Conservation (phyloP, 2,888 invertebrate species). For the Lobophora halterata region DNA sequence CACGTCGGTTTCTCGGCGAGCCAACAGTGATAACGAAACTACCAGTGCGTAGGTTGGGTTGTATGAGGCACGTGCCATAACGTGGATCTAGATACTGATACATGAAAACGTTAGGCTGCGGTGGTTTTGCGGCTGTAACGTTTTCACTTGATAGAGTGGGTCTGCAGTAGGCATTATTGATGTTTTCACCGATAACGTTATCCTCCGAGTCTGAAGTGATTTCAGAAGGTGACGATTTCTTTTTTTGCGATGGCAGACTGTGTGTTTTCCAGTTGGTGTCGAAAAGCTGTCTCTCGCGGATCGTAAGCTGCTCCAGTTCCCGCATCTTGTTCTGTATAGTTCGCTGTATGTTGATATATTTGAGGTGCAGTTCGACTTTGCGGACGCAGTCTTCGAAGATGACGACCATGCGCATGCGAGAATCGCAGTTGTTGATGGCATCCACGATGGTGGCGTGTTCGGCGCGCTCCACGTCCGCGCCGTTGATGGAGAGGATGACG, state of each 20-base stretch:
- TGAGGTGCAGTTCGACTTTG: constrained; percentile 95
- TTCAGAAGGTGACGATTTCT: constrained; percentile 82
- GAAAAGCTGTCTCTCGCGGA: constrained; percentile 90
- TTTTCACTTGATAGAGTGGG: constrained; percentile 92
- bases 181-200: constrained; percentile 63
- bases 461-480: constrained; percentile 96
- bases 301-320: constrained; percentile 90
- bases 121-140: constrained; percentile 76
- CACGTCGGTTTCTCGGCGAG: constrained; percentile 83
- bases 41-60: constrained; percentile 83
- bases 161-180: constrained; percentile 84
- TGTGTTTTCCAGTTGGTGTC: constrained; percentile 95
- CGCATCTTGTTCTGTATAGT: constrained; percentile 91
- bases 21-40: constrained; percentile 87
- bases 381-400: constrained; percentile 97
- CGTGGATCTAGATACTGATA: constrained; percentile 87
- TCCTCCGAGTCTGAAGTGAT: constrained; percentile 68
- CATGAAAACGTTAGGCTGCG: constrained; percentile 76
- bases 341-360: constrained; percentile 93
- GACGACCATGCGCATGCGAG: constrained; percentile 96
- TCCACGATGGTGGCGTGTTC: constrained; percentile 96
- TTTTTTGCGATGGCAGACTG: constrained; percentile 91
- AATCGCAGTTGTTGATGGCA: constrained; percentile 93
- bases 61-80: constrained; percentile 85
- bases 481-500: constrained; percentile 97